Percentiles rank a stretch among this genome's conserved stretches.
phyloP scores from a whole-genome alignment of 1,140 invertebrate species.

The Drosophila nigromelanica region DNA sequence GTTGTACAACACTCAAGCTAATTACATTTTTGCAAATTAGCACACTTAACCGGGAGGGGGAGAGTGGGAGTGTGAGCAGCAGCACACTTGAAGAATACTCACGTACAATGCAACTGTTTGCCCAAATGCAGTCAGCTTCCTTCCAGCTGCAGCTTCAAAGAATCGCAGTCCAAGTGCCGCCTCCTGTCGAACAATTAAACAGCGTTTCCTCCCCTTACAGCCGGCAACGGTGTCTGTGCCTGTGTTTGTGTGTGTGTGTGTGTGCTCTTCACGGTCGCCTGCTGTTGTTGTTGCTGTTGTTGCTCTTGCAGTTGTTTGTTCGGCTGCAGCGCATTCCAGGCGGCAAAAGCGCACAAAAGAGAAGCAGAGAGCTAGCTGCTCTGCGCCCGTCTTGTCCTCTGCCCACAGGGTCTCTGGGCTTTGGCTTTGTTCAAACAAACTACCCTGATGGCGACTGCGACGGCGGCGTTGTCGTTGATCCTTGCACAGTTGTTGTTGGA shows the following conservation, averaged over 20 bases:
- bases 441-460: slow-evolving; percentile 57
- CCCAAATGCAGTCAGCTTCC: slow-evolving; percentile 32
- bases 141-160: slow-evolving; percentile 21
- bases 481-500: slow-evolving; percentile 55
- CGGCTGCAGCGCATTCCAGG: slow-evolving; percentile 50
- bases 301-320: slow-evolving; percentile 27
- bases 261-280: slow-evolving; percentile 48
- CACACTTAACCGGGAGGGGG: slow-evolving; percentile 42
- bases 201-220: slow-evolving; percentile 69
- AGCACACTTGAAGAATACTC: slow-evolving; percentile 65
- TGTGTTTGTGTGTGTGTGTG: slow-evolving; percentile 38
- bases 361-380: slow-evolving; percentile 26
- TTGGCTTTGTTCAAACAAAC: slow-evolving; percentile 72
- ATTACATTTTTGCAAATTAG: slow-evolving; percentile 67
- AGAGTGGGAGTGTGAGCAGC: slow-evolving; percentile 18
- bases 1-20: slow-evolving; percentile 29
- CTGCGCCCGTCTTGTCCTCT: slow-evolving; percentile 9
- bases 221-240: slow-evolving; percentile 47
- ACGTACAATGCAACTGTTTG: slow-evolving; percentile 51
- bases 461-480: slow-evolving; percentile 61
- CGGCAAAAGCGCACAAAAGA: slow-evolving; percentile 58
- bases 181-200: slow-evolving; percentile 69
- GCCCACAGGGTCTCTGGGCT: slow-evolving; percentile 8
- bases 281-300: slow-evolving; percentile 35
- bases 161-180: slow-evolving; percentile 21